Conservation (phyloP, 1,140 invertebrate genomes). For the Linepithema humile region DNA sequence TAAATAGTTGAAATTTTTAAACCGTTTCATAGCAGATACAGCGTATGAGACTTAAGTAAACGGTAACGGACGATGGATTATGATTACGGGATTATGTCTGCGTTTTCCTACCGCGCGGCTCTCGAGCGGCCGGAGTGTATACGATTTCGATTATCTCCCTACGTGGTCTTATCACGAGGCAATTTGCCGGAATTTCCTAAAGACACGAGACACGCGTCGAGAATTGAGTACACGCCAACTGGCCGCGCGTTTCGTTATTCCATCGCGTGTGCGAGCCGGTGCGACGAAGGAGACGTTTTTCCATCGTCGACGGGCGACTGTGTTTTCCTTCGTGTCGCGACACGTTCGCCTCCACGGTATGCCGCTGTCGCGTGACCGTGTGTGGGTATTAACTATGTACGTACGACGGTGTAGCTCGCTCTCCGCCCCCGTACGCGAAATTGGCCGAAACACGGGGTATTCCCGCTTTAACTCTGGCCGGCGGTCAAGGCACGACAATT, state of each 20-base stretch:
- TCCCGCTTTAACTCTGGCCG: background rate
- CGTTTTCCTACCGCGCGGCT: background rate
- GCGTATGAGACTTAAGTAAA: constrained; percentile 18
- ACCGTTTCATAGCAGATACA: no score
- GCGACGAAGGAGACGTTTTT: constrained; percentile 1
- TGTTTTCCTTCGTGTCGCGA: constrained; percentile 22
- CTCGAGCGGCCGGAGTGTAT: constrained; percentile 40
- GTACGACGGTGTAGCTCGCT: background rate
- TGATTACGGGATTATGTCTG: constrained; percentile 43
- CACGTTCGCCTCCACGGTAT: background rate
- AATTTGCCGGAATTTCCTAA: constrained; percentile 56
- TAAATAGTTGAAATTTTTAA: constrained; percentile 20
- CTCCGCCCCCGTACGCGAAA: background rate
- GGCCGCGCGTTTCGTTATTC: constrained; percentile 18
- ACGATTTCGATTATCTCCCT: constrained; percentile 56
- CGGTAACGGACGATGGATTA: constrained; percentile 17
- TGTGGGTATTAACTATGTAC: background rate
- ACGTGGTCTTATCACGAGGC: constrained; percentile 55
- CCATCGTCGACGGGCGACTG: background rate
- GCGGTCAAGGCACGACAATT: constrained; percentile 56
- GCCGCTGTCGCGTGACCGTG: background rate
- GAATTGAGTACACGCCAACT: constrained; percentile 7
- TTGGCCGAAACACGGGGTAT: background rate
- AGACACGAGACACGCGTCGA: constrained; percentile 41
- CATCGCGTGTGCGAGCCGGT: constrained; percentile 15